These are phyloP conservation scores for Tenthredo mesomela DNA, from an alignment of 2,888 invertebrate genomes.

Conservation along the genomic window DNA sequence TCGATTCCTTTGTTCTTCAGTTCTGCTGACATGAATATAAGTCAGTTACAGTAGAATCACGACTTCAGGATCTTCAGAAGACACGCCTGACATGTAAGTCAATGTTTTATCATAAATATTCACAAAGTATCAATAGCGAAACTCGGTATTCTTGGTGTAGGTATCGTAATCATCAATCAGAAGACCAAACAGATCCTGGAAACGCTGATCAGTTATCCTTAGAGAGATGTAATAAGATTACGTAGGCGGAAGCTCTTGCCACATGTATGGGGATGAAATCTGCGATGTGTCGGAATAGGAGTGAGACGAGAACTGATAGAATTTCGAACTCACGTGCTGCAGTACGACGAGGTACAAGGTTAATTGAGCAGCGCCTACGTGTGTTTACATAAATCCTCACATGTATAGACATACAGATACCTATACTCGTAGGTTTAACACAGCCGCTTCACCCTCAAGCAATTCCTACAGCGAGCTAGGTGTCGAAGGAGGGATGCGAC, in stretches of 20 bases:
- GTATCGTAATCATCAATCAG: constrained; percentile 11
- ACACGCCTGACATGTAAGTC: background rate
- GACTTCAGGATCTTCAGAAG: too few species aligned
- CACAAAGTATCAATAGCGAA: background rate
- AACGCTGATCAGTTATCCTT: constrained; percentile 37
- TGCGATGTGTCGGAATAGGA: background rate
- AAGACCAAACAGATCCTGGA: constrained; percentile 12
- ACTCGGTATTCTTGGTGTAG: background rate
- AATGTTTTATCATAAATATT: background rate
- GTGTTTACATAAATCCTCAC: constrained; percentile 30
- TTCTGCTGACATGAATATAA: too few species aligned
- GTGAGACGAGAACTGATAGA: background rate
- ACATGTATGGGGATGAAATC: background rate
- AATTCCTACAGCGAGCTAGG: constrained; percentile 30
- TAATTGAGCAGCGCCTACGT: constrained; percentile 41
- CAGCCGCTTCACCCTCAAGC: constrained; percentile 26
- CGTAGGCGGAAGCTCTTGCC: background rate
- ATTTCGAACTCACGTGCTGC: background rate
- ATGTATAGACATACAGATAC: background rate
- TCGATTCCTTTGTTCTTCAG: too few species aligned
- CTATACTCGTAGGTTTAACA: background rate
- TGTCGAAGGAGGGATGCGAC: constrained; percentile 40
- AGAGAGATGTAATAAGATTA: constrained; percentile 29
- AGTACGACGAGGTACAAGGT: background rate
- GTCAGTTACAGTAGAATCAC: too few species aligned